Evolutionary conservation across 1,140 invertebrate genomes (phyloP).

Genomic region (Hormaphis cornu): DNA sequence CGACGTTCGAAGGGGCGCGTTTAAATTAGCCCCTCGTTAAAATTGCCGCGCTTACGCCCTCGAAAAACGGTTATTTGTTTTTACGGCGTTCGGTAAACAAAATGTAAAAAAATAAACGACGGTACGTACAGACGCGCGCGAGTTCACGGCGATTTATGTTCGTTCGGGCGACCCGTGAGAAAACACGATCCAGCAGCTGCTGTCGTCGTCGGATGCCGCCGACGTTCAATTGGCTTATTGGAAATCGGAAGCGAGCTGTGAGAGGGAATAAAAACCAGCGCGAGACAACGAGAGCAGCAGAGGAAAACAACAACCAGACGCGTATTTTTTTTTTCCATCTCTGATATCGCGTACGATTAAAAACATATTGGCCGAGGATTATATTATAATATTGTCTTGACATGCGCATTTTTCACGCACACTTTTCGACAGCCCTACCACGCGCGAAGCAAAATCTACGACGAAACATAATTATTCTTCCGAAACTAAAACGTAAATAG

Average conservation of each 20-base stretch:
- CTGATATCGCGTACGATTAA: neutral
- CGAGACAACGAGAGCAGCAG: neutral
- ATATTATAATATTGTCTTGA: neutral
- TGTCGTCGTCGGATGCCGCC: neutral
- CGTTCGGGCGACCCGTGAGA: neutral
- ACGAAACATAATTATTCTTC: too few species aligned
- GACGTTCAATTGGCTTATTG: conserved; percentile 13
- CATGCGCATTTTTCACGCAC: neutral
- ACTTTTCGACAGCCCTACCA: too few species aligned
- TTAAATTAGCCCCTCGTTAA: neutral
- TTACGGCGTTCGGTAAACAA: neutral
- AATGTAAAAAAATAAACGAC: neutral
- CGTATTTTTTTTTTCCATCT: neutral
- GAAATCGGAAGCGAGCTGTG: neutral
- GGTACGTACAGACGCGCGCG: too few species aligned
- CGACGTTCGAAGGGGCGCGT: neutral
- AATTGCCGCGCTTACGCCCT: neutral
- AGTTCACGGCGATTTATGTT: conserved; percentile 10
- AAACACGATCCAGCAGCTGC: conserved; percentile 10
- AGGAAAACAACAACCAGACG: neutral
- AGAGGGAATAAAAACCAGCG: neutral
- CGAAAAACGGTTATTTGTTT: neutral
- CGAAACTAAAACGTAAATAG: too few species aligned
- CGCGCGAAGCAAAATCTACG: too few species aligned
- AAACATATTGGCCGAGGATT: neutral